Evolutionary conservation across 2,888 invertebrate species (phyloP), one percentile per base, ranked within the genome.

Genomic region (Dynastes hyllus): DNA sequence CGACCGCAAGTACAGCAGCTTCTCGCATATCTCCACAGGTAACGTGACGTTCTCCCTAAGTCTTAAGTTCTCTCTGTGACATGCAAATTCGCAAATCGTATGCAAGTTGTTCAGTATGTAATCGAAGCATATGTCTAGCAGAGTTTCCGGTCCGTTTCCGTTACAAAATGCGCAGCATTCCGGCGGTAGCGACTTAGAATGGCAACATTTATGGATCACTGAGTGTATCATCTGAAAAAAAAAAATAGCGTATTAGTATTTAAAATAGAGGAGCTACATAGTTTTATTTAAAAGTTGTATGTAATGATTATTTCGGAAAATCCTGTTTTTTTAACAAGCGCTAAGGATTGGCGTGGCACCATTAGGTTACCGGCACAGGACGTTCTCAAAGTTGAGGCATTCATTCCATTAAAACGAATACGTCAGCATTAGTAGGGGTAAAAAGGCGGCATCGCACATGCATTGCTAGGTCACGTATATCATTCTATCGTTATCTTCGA

Each of bases 21-120:
- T 91, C 86, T 95, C 95, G 85, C 95, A 94, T 83, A 95, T 92
- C 87, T 94, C 95, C 73, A 91, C 91, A 0, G 95, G 95, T 45
- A 95, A 87, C 69, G 92, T 90, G 77, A 95, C 88, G 78, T 93
- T 93, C 80, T 93, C 91, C 82, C 90, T 90, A 9, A 95, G 88
- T 82, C 89, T 89, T 86, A 90, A 90, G 82, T 91, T 90, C 77
- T 87, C 89, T 58, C 85, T 86, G 69, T 84, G 83, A 11, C 89
- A 88, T 83, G 91, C 91, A 78, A 88, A 85, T 80, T 88, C 89
- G 82, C 93, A 92, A 83, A 95, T 92, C 45, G 91, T 91, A 83
- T 92, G 91, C 80, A 94, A 88, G 88, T 95, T 91, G 80, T 90
- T 89, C 69, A 93, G 91, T 79, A 94, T 91, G 83, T 89, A 92